Evolutionary conservation across 1,140 invertebrate genomes (phyloP).

Genomic region (Limonius californicus): DNA sequence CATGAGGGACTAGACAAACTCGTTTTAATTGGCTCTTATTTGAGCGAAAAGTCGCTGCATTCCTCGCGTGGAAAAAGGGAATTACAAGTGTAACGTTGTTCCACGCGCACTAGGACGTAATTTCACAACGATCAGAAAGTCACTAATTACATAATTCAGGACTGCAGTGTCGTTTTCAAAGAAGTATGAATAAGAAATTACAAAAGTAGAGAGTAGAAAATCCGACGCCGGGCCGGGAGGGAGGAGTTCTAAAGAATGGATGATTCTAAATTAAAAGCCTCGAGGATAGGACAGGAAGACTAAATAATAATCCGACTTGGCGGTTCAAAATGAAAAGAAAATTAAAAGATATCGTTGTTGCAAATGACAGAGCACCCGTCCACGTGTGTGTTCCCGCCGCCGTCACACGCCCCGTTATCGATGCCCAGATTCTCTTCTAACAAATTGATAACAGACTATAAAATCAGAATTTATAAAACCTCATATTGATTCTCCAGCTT

Average conservation of each 20-base stretch:
- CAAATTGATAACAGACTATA: conserved; percentile 9
- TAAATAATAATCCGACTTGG: conserved; percentile 13
- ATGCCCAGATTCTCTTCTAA: conserved; percentile 28
- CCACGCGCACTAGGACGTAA: neutral
- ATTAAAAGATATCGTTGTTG: conserved; percentile 8
- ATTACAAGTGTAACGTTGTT: neutral
- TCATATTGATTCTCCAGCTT: too few relatives aligned
- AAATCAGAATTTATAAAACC: neutral
- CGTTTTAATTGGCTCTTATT: too few relatives aligned
- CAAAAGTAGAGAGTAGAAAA: conserved; percentile 14
- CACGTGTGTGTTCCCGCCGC: neutral
- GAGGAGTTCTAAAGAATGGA: conserved; percentile 8
- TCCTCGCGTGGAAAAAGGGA: too few relatives aligned
- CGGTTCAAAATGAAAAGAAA: conserved; percentile 13
- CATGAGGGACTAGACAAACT: too few relatives aligned
- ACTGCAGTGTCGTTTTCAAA: conserved; percentile 3
- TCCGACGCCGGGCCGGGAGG: neutral
- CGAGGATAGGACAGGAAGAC: conserved; percentile 8
- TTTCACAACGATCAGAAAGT: neutral
- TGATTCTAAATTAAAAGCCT: conserved; percentile 15
- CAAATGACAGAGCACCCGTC: conserved; percentile 3
- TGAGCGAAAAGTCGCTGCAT: too few relatives aligned
- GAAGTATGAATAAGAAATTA: conserved; percentile 14
- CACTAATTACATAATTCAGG: conserved; percentile 9
- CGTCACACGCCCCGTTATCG: neutral